Percentiles rank a stretch among this genome's conserved stretches.
phyloP scores from a whole-genome alignment of 2,113 vertebrate genomes.

The Calidris pygmaea region DNA sequence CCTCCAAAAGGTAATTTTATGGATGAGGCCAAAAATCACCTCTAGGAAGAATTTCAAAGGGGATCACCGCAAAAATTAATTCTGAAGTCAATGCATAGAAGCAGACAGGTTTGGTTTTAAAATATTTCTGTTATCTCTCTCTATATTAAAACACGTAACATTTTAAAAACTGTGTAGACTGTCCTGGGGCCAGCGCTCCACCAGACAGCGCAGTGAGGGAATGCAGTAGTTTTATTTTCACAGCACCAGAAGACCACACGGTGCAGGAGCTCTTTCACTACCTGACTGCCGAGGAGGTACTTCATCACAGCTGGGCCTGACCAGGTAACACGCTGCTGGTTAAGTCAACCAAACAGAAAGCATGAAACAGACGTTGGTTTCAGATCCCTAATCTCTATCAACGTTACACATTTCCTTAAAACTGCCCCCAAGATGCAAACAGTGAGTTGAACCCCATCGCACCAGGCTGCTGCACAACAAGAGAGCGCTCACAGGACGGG shows the following conservation, averaged over 20 bases:
- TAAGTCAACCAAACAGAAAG: neutral
- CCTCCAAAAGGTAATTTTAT: neutral
- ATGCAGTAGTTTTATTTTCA: neutral
- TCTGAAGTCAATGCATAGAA: neutral
- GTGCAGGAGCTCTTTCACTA: neutral
- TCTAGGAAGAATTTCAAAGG: neutral
- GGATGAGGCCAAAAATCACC: neutral
- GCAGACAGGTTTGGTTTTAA: neutral
- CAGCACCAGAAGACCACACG: rapidly evolving
- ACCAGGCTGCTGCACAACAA: neutral
- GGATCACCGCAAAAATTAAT: neutral
- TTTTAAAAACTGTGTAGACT: neutral
- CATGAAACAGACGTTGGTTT: neutral
- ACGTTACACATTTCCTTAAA: neutral
- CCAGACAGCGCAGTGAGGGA: neutral
- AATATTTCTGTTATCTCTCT: neutral
- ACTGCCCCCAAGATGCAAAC: neutral
- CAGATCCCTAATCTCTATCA: neutral
- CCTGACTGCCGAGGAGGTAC: neutral
- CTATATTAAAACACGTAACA: neutral
- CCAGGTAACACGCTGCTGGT: neutral
- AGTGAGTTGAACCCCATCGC: rapidly evolving
- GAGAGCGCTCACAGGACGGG: neutral
- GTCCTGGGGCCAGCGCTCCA: neutral
- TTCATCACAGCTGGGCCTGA: neutral